phyloP scores from a whole-genome alignment of 2,888 invertebrate genomes.

The Lamellibrachia columna region DNA sequence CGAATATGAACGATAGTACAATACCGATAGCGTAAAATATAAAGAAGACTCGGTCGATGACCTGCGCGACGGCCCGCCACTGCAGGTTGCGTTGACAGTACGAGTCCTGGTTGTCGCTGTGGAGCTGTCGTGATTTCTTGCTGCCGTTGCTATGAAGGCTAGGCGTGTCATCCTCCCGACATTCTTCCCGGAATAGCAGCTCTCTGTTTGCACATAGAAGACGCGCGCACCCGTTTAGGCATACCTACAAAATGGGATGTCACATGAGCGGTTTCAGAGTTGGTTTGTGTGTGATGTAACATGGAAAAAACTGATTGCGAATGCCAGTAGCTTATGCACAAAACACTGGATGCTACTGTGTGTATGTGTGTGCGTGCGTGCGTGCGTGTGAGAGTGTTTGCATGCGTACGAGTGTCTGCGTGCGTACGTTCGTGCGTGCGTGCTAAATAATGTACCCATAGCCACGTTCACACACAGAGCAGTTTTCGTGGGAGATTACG shows the following conservation, averaged over 20 bases:
- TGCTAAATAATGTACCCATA: neutral
- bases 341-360: too few relatives aligned
- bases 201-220: constrained; percentile 25
- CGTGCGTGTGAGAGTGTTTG: too few relatives aligned
- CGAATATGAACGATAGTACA: constrained; percentile 36
- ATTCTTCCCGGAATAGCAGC: constrained; percentile 18
- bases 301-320: too few relatives aligned
- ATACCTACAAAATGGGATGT: neutral
- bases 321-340: too few relatives aligned
- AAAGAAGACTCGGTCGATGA: constrained; percentile 40
- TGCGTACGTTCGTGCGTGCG: neutral
- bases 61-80: constrained; percentile 23
- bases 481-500: too few relatives aligned
- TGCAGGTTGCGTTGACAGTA: neutral
- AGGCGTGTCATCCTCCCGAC: neutral
- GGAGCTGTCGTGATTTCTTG: neutral
- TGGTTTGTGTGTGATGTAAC: too few relatives aligned
- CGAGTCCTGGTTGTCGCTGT: neutral
- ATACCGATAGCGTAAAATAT: constrained; percentile 35
- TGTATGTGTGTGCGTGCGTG: too few relatives aligned
- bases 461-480: neutral
- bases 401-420: neutral
- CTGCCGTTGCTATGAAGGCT: neutral
- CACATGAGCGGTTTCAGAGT: too few relatives aligned
- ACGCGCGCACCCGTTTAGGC: neutral